Evolutionary conservation across 2,797 vertebrate species (phyloP), one percentile per base, ranked within the genome.

Genomic region (Falco cherrug): DNA sequence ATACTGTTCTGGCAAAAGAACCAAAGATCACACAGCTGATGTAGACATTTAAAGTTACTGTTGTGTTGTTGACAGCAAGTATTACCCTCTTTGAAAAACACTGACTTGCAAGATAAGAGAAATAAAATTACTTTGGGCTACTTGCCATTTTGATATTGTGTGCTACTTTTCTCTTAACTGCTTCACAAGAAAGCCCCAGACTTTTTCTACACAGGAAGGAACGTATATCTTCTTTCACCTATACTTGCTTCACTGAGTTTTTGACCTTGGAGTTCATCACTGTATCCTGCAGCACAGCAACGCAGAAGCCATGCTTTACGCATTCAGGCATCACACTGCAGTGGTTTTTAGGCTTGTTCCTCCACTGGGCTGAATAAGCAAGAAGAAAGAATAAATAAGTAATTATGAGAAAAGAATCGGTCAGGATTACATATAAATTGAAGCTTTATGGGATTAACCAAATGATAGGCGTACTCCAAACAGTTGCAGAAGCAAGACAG

Each of bases 61-160:
- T 37, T 86, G 16, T 93, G 74, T 83, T 91, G 91, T 76, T 92
- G 85, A 87, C 79, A 84, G 50, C n/a, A 22, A 83, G 56, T 26
- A 73, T 35, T 37, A 75, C 43, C 57, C 45, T 82, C 31, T 77
- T 70, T 82, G n/a, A 76, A 63, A 74, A 71, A 77, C 39, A 71
- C 6, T 84, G 48, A 89, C 87, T 81, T 79, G 25, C 24, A 76
- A 68, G 41, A 84, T 63, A 41, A 61, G 7, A 87, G 56, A 96
- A 92, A 91, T 45, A 53, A 88, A 67, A 67, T 80, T 57, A 91
- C 45, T 89, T 88, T 57, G 70, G 79, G 77, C 39, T 79, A 37
- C 63, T 35, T 70, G 9, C 29, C 18, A 4, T 84, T 92, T 61
- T 86, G 33, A 25, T 84, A 47, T 41, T 43, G n/a, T 11, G 14